Base-by-base conservation (phyloP, 1,140 invertebrate genomes). In the Polyergus mexicanus region DNA sequence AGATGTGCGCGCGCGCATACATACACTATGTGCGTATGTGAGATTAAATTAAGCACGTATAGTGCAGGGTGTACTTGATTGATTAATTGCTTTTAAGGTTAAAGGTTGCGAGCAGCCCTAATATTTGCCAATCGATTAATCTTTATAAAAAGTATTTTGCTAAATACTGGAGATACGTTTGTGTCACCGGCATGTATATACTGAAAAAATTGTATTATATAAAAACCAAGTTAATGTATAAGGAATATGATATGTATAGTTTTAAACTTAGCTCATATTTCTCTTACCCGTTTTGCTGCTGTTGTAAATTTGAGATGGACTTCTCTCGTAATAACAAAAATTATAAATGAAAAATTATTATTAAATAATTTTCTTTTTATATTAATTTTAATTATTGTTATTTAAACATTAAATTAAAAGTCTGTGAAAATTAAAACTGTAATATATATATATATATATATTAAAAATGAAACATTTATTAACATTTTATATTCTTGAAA, bases 141-240 rank as follows among this genome's bases (percentile, higher is more conserved):
- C 63, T 69, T 69, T 69, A 32, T 69, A 65, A 69, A 69, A 69
- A 47, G 41, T 69, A 69, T 69, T 69, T 47, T 69, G 22, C 38
- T 47, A 69, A 69, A 69, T 69, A 47, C 47, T 25, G n/a, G 11
- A 41, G 35, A 68, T 68, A 44, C 11, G 16, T 68, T 68, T n/a
- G n/a, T 41, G 25, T 68, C 25, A 68, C 44, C 7, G 19, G 32
- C 6, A 41, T 68, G 65, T 68, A 66, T n/a, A 68, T 68, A 68
- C 11, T 41, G 10, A 68, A 41, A 66, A 41, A 68, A 68, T 51
- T 68, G 38, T 68, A 68, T 41, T 51, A 19, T 35, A 41, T 68
- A 68, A 44, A 68, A 68, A 66, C 22, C 32, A 38, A 38, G 13
- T 41, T 66, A 66, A 66, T 66, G 35, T 10, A 22, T 66, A 44